Evolutionary conservation across 2,888 invertebrate species (phyloP), one percentile per base, ranked within the genome.

Genomic region (Ligdia adustata): DNA sequence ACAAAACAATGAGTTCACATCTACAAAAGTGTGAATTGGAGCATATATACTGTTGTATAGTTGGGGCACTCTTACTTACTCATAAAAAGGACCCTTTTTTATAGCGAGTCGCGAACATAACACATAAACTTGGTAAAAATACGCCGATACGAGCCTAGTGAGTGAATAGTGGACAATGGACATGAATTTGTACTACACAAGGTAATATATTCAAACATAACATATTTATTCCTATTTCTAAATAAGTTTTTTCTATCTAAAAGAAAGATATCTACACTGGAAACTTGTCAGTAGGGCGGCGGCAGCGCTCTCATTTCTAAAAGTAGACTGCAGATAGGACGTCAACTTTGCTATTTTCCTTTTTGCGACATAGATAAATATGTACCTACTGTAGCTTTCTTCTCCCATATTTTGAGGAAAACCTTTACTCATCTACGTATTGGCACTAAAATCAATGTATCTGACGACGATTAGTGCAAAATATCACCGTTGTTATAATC

Each of bases 251-350:
- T n/a, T n/a, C n/a, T n/a, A n/a, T n/a, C n/a, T n/a, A n/a, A n/a
- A n/a, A n/a, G n/a, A n/a, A n/a, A n/a, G n/a, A n/a, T n/a, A n/a
- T n/a, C n/a, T 4, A 55, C 57, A 58, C 47, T 57, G 58, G 48
- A 66, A 75, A 78, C 64, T 80, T 78, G 64, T 69, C 68, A 75
- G 63, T 56, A 66, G 66, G 52, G 67, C 60, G 66, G 58, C 58
- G 42, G 38, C 58, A 41, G 38, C 69, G 72, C 64, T 80, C 72
- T 82, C 81, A 82, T 83, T 77, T 83, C 70, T 75, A 59, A 78
- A 81, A 82, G 81, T 81, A 81, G 72, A 74, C 77, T 76, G 68
- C 67, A 74, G 76, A 82, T 82, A 78, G 79, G 67, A 82, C 80
- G 75, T 73, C 79, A 82, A 79, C 73, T 81, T 84, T 74, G 68